Conservation (phyloP, 2,113 vertebrate species). For the Conger conger region DNA sequence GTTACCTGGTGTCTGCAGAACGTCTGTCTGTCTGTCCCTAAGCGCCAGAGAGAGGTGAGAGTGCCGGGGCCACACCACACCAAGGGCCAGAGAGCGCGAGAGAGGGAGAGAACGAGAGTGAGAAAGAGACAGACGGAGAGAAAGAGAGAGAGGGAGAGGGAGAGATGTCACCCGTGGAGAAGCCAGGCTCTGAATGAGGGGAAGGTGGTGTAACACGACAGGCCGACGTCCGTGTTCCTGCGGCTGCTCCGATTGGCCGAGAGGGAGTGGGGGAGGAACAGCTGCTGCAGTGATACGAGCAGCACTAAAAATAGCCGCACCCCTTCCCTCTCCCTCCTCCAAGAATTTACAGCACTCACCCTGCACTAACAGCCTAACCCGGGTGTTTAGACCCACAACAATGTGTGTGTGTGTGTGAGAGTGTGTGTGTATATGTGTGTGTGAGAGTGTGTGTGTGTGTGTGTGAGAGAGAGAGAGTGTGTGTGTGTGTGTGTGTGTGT, state of each 20-base stretch:
- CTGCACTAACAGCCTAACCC: neutral
- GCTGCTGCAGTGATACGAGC: neutral
- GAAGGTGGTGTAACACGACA: neutral
- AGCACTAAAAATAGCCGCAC: neutral
- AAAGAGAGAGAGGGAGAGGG: neutral
- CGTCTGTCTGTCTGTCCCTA: neutral
- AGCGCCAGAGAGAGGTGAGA: neutral
- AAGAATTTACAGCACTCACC: neutral
- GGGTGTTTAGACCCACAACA: neutral
- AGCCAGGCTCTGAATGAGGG: neutral
- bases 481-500: too few species aligned
- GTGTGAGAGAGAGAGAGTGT: too few species aligned
- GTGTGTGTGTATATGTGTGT: neutral
- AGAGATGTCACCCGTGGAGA: neutral
- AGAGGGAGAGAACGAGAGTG: neutral
- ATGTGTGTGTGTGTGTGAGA: too few species aligned
- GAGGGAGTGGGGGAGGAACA: neutral
- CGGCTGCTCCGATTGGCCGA: neutral
- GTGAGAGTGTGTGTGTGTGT: too few species aligned
- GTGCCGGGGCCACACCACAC: neutral
- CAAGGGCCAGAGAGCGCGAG: neutral
- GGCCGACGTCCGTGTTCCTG: neutral
- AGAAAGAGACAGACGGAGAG: neutral
- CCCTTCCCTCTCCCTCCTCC: neutral
- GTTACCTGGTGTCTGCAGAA: neutral